A percentile compares a stretch with the other conserved stretches of the same genome.
These are phyloP conservation scores for Neolamprologus toae DNA, from an alignment of 2,113 vertebrate genomes.

Conservation along the genomic window DNA sequence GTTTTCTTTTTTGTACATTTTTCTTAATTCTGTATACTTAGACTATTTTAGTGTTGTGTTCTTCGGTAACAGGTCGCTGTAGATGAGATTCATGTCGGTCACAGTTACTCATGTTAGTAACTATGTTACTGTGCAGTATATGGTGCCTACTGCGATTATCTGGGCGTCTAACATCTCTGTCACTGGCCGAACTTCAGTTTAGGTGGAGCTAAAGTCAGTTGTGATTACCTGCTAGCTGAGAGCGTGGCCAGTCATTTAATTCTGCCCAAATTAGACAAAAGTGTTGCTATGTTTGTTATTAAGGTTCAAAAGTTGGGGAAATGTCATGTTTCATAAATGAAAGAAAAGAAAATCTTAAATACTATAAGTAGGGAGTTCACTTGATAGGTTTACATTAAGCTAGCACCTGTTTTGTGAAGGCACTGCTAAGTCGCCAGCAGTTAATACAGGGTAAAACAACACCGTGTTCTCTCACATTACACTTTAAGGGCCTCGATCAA, in stretches of 20 bases:
- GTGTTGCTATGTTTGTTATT: not conserved
- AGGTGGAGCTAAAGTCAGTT: not conserved
- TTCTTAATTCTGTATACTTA: not conserved
- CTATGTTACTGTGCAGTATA: not conserved
- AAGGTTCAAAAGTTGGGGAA: not conserved
- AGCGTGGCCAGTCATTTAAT: not conserved
- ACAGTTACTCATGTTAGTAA: not conserved
- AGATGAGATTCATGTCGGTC: not conserved
- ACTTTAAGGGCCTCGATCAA: constrained; percentile 26
- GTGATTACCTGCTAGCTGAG: not conserved
- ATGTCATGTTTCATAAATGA: not conserved
- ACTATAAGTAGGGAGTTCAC: not conserved
- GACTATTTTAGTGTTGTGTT: not conserved
- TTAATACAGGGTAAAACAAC: not conserved
- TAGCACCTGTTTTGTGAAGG: not conserved
- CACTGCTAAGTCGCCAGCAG: not conserved
- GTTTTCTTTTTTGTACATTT: not conserved
- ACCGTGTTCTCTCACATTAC: not conserved
- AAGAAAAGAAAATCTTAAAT: not conserved
- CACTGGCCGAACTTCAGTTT: not conserved
- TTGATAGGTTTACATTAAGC: not conserved
- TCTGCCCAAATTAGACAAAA: not conserved
- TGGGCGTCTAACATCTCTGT: not conserved
- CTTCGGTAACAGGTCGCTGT: not conserved
- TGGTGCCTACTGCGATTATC: not conserved